These are phyloP conservation scores for Aradus depressus DNA, from an alignment of 2,888 invertebrate species.

Conservation along the genomic window DNA sequence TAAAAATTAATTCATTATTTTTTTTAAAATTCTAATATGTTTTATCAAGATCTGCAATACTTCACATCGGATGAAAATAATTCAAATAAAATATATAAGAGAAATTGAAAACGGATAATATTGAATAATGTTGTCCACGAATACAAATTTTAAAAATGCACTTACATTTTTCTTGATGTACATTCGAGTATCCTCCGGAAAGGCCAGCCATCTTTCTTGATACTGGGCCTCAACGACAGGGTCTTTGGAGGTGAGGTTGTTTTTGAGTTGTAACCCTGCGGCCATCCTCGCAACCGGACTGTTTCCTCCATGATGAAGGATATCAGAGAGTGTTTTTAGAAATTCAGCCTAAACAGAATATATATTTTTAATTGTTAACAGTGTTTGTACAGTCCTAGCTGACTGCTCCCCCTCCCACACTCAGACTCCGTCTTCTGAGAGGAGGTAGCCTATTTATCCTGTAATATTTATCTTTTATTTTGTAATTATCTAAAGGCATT, in stretches of 20 bases:
- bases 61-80: background rate
- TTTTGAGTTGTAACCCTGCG: slow-evolving; percentile 95
- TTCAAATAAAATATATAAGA: background rate
- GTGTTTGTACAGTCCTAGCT: no score
- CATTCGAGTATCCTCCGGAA: slow-evolving; percentile 73
- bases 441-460: no score
- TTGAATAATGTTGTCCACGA: background rate
- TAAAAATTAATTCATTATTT: background rate
- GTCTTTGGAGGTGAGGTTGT: slow-evolving; percentile 95
- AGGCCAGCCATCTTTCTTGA: slow-evolving; percentile 85
- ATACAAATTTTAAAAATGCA: slow-evolving; percentile 20
- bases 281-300: slow-evolving; percentile 94
- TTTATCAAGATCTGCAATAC: no score
- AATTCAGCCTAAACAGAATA: slow-evolving; percentile 57
- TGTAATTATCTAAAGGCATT: background rate
- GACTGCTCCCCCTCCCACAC: no score
- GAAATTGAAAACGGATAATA: background rate
- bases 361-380: slow-evolving; percentile 11
- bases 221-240: slow-evolving; percentile 62
- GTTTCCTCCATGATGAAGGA: slow-evolving; percentile 78
- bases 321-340: slow-evolving; percentile 84
- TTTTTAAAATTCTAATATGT: no score
- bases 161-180: slow-evolving; percentile 93
- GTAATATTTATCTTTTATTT: slow-evolving; percentile 10
- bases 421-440: no score